Evolutionary conservation across 2,113 vertebrate species (phyloP), one percentile per base, ranked within the genome.

Genomic region (Mola mola): DNA sequence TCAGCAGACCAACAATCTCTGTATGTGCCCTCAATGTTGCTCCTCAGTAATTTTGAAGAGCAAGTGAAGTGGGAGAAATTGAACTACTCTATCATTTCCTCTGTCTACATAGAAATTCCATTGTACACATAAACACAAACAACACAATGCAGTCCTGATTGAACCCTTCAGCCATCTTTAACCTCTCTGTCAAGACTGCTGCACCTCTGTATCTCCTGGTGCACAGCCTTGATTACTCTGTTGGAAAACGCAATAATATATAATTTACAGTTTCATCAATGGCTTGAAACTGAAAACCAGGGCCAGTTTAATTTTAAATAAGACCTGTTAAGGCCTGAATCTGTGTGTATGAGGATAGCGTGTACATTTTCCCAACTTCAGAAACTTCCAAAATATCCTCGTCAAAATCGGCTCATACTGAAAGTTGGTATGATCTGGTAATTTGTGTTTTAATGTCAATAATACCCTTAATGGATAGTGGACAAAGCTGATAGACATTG

Each of bases 51-150:
- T 60, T 58, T 67, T 60, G 21, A 59, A 42, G 25, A 56, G 58
- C 34, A 31, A 55, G 26, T 50, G 51, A 61, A 49, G 47, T 20
- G 28, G 25, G 24, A 59, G 41, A 56, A 56, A 53, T 55, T 77
- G 25, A 29, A 50, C 42, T 6, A 20, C 11, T 46, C 29, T 15
- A 17, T 57, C 29, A 38, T 60, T 61, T 75, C 20, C 41, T 28
- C 21, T 42, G 38, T 57, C 20, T 5, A 38, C 16, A 58, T 68
- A 25, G 67, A 78, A 50, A 8, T 7, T 38, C 55, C 33, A 26
- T 59, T 72, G 67, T 56, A 67, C 55, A 40, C 52, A 8, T n/a
- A n/a, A n/a, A 31, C 34, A 49, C 44, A 52, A 69, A 50, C 43
- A 59, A 17, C 28, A 47, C 15, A 60, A 29, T 47, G 17, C 25